Base-by-base conservation (phyloP, 2,888 invertebrate species). In the Proisotoma minuta region DNA sequence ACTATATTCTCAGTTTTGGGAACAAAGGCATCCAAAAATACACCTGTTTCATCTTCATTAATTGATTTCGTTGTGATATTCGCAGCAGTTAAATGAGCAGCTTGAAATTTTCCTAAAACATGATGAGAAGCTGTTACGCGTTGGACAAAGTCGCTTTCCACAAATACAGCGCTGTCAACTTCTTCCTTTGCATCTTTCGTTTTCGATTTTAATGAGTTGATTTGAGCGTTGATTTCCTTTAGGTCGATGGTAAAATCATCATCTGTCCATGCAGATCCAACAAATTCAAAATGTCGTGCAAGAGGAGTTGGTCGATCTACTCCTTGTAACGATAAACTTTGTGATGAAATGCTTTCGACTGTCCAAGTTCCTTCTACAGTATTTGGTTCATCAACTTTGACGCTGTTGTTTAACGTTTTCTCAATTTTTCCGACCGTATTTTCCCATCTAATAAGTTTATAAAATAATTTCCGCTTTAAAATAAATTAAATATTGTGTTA, bases 331-430 rank as follows among this genome's bases (percentile, higher is more conserved):
- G 51, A 20, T 4, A 62, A 57, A 18, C 60, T 49, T 2, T 58
- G 49, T 2, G 59, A 49, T 22, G 23, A 43, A 1, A 67, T 39
- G 1, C 43, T 57, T 12, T 29, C 53, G 15, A 71, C 56, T 1
- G 40, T 20, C 71, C 71, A 71, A 18, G 48, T 48, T 18, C 71
- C 71, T 18, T 60, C 66, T 10, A 69, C 56, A 4, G 43, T 28
- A 48, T 69, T 69, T 22, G 62, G 56, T 1, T 57, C 50, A 5
- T 63, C 24, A 2, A 24, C 40, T 18, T 60, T 57, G 1, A 71
- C 4, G 2, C 52, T 27, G 12, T 61, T 59, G 18, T 54, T 28
- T 8, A 71, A 52, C 2, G 57, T 56, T 10, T 52, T 40, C 20
- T 40, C 57, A 23, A 62, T 60, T 1, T 18, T 29, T 23, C 26